phyloP scores from a whole-genome alignment of 2,888 invertebrate species.

The Didymodactylos carnosus region DNA sequence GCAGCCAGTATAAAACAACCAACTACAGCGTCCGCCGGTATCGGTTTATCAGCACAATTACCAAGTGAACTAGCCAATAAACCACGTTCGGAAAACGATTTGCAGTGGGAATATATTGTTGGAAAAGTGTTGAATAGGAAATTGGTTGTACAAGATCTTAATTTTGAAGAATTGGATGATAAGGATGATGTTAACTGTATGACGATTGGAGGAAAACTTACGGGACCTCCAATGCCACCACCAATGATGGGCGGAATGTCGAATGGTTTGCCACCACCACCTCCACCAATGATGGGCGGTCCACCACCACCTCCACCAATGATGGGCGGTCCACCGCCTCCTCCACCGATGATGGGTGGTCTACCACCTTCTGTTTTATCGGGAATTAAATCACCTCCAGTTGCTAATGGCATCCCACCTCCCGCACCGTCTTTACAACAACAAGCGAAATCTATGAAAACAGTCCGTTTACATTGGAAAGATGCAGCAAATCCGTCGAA shows the following conservation, averaged over 20 bases:
- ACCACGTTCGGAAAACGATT: conserved; percentile 59
- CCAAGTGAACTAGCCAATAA: conserved; percentile 17
- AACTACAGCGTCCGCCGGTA: conserved; percentile 6
- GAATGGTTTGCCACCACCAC: conserved; percentile 17
- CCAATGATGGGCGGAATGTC: conserved; percentile 18
- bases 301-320: conserved; percentile 22
- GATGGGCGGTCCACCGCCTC: conserved; percentile 20
- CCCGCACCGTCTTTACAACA: conserved; percentile 23
- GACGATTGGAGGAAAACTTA: conserved; percentile 50
- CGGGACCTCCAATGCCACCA: conserved; percentile 46
- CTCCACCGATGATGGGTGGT: conserved; percentile 20
- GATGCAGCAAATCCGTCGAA: conserved; percentile 40
- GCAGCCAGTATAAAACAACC: conserved; percentile 51
- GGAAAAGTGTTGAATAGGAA: conserved; percentile 32
- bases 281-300: conserved; percentile 34
- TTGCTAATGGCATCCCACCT: conserved; percentile 15
- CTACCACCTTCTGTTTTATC: conserved; percentile 18
- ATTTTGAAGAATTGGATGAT: conserved; percentile 73
- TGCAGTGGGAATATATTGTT: conserved; percentile 74
- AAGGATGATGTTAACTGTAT: conserved; percentile 54
- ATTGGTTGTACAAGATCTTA: conserved; percentile 67
- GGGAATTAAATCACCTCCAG: conserved; percentile 23
- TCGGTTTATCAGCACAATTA: neutral
- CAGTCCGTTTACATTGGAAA: conserved; percentile 61
- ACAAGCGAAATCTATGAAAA: conserved; percentile 16